phyloP scores from a whole-genome alignment of 1,140 invertebrate genomes.

The Neodiprion fabricii region DNA sequence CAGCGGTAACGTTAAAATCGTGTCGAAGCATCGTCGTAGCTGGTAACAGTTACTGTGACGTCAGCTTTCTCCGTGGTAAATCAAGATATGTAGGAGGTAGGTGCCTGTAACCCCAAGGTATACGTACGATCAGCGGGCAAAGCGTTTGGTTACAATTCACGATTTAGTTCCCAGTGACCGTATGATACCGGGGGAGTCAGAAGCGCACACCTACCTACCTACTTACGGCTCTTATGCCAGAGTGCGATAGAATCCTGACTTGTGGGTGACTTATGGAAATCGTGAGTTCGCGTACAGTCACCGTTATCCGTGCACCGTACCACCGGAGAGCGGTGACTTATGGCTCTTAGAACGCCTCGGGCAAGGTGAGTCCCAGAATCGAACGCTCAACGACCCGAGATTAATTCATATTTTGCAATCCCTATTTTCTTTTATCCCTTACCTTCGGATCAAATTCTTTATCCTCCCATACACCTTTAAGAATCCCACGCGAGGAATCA shows the following conservation, averaged over 20 bases:
- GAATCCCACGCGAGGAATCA: background rate
- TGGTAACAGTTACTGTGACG: too few relatives aligned
- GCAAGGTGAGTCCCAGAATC: slow-evolving; percentile 6
- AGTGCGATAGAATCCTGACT: slow-evolving; percentile 23
- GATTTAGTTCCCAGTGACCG: background rate
- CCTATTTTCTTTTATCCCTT: background rate
- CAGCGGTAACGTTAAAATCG: too few relatives aligned
- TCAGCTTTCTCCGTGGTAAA: background rate
- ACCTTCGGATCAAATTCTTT: background rate
- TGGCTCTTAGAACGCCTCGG: background rate
- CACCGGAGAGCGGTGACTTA: background rate
- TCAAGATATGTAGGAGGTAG: background rate
- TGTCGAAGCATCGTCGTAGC: too few relatives aligned
- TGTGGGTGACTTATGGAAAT: slow-evolving; percentile 49
- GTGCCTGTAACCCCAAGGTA: background rate
- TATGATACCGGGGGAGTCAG: background rate
- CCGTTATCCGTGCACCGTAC: slow-evolving; percentile 34
- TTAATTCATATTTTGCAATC: background rate
- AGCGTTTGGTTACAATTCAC: background rate
- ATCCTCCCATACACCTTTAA: background rate
- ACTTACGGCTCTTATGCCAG: background rate
- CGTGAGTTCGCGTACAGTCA: slow-evolving; percentile 46
- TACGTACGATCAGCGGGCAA: background rate
- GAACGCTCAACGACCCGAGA: background rate
- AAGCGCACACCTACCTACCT: slow-evolving; percentile 8